Evolutionary conservation across 2,797 vertebrate species (phyloP), one percentile per base, ranked within the genome.

Genomic region (Oryzias dopingdopingensis): DNA sequence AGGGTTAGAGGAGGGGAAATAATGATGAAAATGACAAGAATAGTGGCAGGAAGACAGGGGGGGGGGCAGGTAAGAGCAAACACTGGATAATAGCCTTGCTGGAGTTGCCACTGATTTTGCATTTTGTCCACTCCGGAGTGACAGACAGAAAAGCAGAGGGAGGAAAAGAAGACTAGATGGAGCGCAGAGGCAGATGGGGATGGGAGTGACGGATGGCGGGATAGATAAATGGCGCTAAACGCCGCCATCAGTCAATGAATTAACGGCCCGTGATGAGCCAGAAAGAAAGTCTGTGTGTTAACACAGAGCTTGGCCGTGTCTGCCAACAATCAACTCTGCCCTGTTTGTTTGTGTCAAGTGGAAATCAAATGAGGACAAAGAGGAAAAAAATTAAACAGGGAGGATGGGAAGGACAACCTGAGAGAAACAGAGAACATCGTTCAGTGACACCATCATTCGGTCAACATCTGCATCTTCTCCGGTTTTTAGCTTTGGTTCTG

Each of bases 221-320:
- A 80, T 51, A 77, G 80, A 83, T 77, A 71, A 68, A 78, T 29
- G 46, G 47, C 23, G 12, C 62, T 70, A 78, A 83, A 76, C 26
- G 44, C 62, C 54, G 14, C 79, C 79, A 88, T 87, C 80, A 79
- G 72, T 88, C 83, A 88, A 66, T 24, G 58, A 85, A 79, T 89
- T 83, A 89, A 83, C 65, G 24, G 76, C 49, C 73, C 59, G 42
- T 72, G 77, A 80, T 77, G 77, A 81, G 76, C 49, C 59, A 23
- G 52, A 2, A 2, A 53, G 47, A n/a, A n/a, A 64, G 78, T 49
- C 72, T 49, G 51, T 10, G 23, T 70, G 75, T 67, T 77, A 73
- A 74, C 74, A 57, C 59, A 17, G 61, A 62, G 76, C 74, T 75
- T 51, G 66, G 63, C 51, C 0, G 20, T 44, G 3, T n/a, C 65